Conservation (phyloP, 2,113 vertebrate species). For the Corynorhinus townsendii region DNA sequence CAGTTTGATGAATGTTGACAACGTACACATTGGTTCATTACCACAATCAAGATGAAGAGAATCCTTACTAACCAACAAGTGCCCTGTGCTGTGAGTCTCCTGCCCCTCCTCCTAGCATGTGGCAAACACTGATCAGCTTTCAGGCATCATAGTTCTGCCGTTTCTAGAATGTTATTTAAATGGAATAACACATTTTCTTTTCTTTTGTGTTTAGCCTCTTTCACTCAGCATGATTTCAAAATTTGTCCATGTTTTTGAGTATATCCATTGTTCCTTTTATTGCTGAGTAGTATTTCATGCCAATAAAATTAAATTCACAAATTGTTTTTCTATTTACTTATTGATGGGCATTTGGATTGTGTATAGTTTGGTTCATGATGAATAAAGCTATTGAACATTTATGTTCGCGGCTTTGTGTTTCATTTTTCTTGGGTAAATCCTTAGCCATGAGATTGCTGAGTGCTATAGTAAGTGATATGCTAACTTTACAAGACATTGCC, state of each 20-base stretch:
- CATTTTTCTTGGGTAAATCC: neutral
- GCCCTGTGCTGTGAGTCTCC: neutral
- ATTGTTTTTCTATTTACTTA: neutral
- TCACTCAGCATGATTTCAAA: neutral
- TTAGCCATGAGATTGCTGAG: neutral
- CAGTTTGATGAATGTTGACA: neutral
- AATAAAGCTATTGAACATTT: neutral
- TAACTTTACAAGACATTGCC: neutral
- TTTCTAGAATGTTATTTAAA: neutral
- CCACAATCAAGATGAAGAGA: neutral
- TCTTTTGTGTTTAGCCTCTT: neutral
- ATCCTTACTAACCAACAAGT: neutral
- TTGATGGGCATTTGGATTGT: neutral
- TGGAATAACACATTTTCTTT: neutral
- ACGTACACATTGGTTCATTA: neutral
- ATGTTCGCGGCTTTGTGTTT: neutral
- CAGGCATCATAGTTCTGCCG: neutral
- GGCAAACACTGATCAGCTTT: neutral
- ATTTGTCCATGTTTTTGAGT: neutral
- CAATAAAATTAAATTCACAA: neutral
- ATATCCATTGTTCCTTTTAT: neutral
- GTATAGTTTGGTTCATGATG: neutral
- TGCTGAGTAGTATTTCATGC: neutral
- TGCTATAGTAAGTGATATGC: neutral
- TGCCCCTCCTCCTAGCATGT: no score